Evolutionary conservation across 2,113 vertebrate species (phyloP), one percentile per base, ranked within the genome.

Genomic region (Grammomys dolichurus): DNA sequence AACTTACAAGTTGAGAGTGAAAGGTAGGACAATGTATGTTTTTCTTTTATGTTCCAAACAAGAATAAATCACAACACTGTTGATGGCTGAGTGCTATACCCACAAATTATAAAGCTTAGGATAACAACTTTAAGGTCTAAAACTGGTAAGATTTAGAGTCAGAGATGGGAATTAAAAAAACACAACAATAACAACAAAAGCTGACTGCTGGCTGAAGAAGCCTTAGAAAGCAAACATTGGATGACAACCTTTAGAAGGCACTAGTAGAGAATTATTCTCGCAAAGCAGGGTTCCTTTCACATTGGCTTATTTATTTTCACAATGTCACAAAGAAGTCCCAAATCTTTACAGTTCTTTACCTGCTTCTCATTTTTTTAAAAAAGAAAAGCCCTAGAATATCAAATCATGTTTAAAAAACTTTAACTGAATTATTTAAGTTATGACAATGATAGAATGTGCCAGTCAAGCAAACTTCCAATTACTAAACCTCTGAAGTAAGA

Each of bases 361-460:
- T 94, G 4, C 87, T 97, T 95, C 81, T 93, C 80, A 85, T 67
- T 85, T 84, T 84, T 67, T 89, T 90, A 26, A 72, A 46, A 93
- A 85, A 89, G 60, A 78, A 91, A 95, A 86, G 24, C 77, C 72
- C 95, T 73, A 95, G 26, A 88, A 87, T 94, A 97, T 48, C 70
- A 95, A 91, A 82, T 72, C 81, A 97, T 86, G 85, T 58, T 91
- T 91, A 28, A 72, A 82, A 96, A 92, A 92, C 85, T 72, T n/a
- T 86, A 97, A 84, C 63, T 77, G 56, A 93, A 88, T 90, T 78
- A 95, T 69, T 96, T 73, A 96, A 88, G 86, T 82, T 89, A 82
- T 81, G 82, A 96, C 69, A 86, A 76, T 92, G 92, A 87, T 33
- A 81, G 89, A 90, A 84, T 87, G 26, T 78, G 90, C 54, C 58